Evolutionary conservation across 2,888 invertebrate genomes (phyloP), one percentile per base, ranked within the genome.

Genomic region (Stegana nigrithorax): DNA sequence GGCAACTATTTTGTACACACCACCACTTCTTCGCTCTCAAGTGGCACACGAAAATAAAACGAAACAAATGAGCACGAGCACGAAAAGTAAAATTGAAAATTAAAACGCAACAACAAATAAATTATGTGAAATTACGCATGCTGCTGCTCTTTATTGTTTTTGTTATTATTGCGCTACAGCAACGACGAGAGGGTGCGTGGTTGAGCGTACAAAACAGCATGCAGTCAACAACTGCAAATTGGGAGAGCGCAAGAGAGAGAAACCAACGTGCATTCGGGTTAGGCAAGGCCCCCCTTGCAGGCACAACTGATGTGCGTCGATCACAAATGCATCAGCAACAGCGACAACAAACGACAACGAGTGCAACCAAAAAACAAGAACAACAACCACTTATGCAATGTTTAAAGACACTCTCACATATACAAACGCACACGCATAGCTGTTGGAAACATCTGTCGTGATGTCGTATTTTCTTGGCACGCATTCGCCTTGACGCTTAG

Each of bases 51-150:
- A 55, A 32, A 32, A 47, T 36, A 47, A 45, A 21, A 19, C 19
- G n/a, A 53, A 53, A 27, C 17, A 32, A 42, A 42, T 2, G 44
- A 4, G 47, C 12, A 23, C 2, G 21, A 45, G 10, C n/a, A n/a
- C 8, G 26, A 53, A 29, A 45, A 36, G 17, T 23, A 47, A 25
- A 39, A 36, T 23, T 32, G 50, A 45, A 59, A 59, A 59, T 59
- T 47, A 50, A 51, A 57, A 60, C 25, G 27, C 50, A 68, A 59
- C 63, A 60, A 45, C 60, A 59, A 75, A 71, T 67, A 63, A 63
- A 68, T 71, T 63, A 67, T 66, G 62, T 59, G 66, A 76, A 74
- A 76, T 72, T 73, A 68, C 71, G 74, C 73, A 72, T 71, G 62
- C 63, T 67, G 61, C n/a, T n/a, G n/a, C n/a, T n/a, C n/a, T n/a